Evolutionary conservation across 1,140 invertebrate genomes (phyloP), one percentile per base, ranked within the genome.

Genomic region (Aphelenchoides avenae): DNA sequence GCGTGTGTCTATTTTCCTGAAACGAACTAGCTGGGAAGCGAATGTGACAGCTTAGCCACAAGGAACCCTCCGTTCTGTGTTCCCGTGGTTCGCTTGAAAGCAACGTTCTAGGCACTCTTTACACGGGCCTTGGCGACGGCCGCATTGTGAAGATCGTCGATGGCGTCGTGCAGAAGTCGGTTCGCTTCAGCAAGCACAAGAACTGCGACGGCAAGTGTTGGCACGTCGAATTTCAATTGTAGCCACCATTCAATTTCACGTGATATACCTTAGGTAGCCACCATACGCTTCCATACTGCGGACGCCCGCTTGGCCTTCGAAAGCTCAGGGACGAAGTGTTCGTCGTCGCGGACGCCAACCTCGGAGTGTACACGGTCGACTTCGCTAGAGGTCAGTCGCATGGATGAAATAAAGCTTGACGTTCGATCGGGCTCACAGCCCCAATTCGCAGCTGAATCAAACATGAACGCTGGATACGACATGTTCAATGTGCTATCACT

Each of bases 141-240:
- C 60, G 60, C 47, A 29, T 73, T 3, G 15, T 73, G n/a, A 64
- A 77, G 50, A 74, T 73, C 37, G 70, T 68, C 6, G 37, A 76
- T 18, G 70, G 61, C 37, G 39, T 47, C 13, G 41, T 73, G 18
- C 37, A 51, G 13, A 70, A 72, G 33, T 40, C 59, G 0, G 22
- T 75, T 5, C 34, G 42, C 26, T 59, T 76, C 5, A 54, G 56
- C 18, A 39, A 42, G 22, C 13, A 36, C 13, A 13, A 41, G 5
- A 7, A n/a, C n/a, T n/a, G n/a, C n/a, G n/a, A n/a, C n/a, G n/a
- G n/a, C n/a, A n/a, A n/a, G n/a, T n/a, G n/a, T 4, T 5, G 7
- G 39, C 39, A 22, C 26, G 6, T 41, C 26, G 39, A 47, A 47
- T 34, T 34, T 46, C n/a, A 46, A 46, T 46, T 20, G 9, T 11